A percentile compares a stretch with the other conserved stretches of the same genome.
phyloP scores from a whole-genome alignment of 1,140 invertebrate genomes.

The Ephestia elutella region DNA sequence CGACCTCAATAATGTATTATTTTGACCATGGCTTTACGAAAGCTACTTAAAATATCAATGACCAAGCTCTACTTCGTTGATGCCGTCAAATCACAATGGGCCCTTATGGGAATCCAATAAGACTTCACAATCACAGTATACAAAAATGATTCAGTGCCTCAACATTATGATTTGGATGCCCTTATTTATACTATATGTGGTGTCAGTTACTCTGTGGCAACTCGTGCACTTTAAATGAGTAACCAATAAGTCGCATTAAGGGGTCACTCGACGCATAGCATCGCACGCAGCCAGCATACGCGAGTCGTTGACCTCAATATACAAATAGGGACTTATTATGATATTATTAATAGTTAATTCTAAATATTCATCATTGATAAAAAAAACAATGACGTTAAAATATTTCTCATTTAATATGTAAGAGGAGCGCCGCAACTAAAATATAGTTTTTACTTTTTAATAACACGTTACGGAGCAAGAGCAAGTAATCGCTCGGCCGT shows the following conservation, averaged over 20 bases:
- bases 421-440: conserved; percentile 20
- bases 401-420: conserved; percentile 9
- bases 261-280: conserved; percentile 64
- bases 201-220: conserved; percentile 23
- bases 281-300: conserved; percentile 56
- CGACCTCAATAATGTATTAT: conserved; percentile 20
- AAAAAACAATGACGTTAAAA: conserved; percentile 10
- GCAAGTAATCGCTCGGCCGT: conserved; percentile 60
- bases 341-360: conserved; percentile 26
- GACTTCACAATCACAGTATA: conserved; percentile 21
- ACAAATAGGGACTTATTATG: conserved; percentile 48
- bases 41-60: conserved; percentile 23
- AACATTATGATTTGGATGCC: not conserved
- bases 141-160: not conserved
- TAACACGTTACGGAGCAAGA: conserved; percentile 51
- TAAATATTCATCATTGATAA: conserved; percentile 4
- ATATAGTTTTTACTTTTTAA: conserved; percentile 55
- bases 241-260: conserved; percentile 69
- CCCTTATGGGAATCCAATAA: conserved; percentile 40
- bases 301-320: conserved; percentile 65
- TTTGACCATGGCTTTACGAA: conserved; percentile 12
- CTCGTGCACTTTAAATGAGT: conserved; percentile 57
- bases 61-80: conserved; percentile 37
- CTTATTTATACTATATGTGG: not conserved
- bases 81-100: conserved; percentile 28